These are phyloP conservation scores for Motacilla tschutschensis DNA, from an alignment of 2,113 vertebrate genomes.

Conservation along the genomic window DNA sequence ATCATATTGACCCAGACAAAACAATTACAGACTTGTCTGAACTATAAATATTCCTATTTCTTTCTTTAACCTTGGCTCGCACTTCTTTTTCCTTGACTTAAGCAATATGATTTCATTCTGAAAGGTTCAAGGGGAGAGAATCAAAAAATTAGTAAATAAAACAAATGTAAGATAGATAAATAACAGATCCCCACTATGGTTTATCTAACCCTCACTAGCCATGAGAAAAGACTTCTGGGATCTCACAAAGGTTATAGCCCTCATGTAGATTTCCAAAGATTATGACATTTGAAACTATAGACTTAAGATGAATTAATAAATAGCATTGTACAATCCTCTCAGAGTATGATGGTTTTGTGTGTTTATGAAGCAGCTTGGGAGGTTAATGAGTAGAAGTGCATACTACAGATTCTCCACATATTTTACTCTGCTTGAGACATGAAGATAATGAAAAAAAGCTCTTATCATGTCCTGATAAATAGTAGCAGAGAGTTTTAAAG, in stretches of 20 bases:
- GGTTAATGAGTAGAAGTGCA: not conserved
- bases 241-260: not conserved
- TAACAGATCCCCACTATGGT: not conserved
- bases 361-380: not conserved
- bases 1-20: slow-evolving; percentile 46
- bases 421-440: not conserved
- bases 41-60: slow-evolving; percentile 25
- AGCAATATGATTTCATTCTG: slow-evolving; percentile 16
- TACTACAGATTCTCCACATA: not conserved
- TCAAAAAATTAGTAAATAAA: not conserved
- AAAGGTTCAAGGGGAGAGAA: not conserved
- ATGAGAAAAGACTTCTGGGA: slow-evolving; percentile 10
- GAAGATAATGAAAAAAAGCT: not conserved
- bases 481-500: not conserved
- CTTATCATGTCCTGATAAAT: not conserved
- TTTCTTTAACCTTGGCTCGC: slow-evolving; percentile 4
- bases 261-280: not conserved
- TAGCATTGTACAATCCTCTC: not conserved
- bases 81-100: not conserved
- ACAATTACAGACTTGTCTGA: slow-evolving; percentile 34
- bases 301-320: not conserved
- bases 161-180: not conserved
- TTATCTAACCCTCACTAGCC: not conserved
- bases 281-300: not conserved
- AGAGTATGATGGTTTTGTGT: not conserved